phyloP scores from a whole-genome alignment of 2,113 vertebrate species.

The Aspidoscelis tigris region DNA sequence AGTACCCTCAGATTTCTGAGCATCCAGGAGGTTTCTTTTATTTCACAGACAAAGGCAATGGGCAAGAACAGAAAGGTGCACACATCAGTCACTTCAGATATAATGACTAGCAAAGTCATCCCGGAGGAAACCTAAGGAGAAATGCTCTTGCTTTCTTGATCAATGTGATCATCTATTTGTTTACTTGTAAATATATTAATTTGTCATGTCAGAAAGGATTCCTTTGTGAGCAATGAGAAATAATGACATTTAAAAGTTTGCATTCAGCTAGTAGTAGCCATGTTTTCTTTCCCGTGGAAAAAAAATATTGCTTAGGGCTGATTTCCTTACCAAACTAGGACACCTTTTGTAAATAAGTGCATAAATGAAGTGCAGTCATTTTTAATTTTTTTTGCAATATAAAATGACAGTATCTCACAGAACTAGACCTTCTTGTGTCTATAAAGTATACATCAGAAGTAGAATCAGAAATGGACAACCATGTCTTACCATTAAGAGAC shows the following conservation, averaged over 20 bases:
- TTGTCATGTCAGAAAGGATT: neutral
- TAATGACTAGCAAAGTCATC: neutral
- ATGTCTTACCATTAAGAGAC: neutral
- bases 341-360: neutral
- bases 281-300: neutral
- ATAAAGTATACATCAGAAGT: constrained; percentile 28
- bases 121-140: neutral
- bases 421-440: neutral
- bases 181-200: neutral
- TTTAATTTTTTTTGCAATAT: neutral
- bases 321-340: neutral
- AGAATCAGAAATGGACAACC: neutral
- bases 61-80: neutral
- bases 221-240: neutral
- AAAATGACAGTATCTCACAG: neutral
- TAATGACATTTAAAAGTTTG: neutral
- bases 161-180: neutral
- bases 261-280: neutral
- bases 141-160: neutral
- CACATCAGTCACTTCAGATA: neutral
- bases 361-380: neutral
- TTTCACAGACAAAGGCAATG: neutral
- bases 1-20: neutral
- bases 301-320: neutral
- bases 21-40: neutral